Evolutionary conservation across 2,113 vertebrate species (phyloP), one percentile per base, ranked within the genome.

Genomic region (Gallinago media): DNA sequence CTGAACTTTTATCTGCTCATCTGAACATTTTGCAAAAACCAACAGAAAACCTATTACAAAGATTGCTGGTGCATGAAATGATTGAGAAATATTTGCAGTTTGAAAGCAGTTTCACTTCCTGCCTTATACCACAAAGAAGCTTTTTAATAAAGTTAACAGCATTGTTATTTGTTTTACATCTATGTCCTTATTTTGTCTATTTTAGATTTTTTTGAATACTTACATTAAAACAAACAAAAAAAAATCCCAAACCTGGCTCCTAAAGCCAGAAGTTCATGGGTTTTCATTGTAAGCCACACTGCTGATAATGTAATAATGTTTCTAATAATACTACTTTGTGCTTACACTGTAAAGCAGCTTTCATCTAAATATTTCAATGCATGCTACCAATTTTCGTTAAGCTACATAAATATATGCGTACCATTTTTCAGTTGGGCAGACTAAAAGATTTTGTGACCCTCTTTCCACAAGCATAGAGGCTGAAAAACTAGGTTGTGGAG

Each of bases 1-100:
- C 95, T 84, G 92, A 85, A 89, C 83, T 96, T 97, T 84, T 89
- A 91, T 90, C 95, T 92, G 85, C 76, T 92, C 87, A 95, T 96
- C 94, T 93, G 76, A 92, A 84, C 91, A 94, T 96, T 96, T 96
- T 97, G 86, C 88, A 82, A 95, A 92, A 96, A 92, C 85, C 92
- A 94, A 94, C 96, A 95, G 79, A 93, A 97, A 96, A 88, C 91
- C 94, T 95, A 93, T 95, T 94, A 97, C 96, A 97, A 97, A 95
- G 97, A 88, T 75, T 97, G 96, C 95, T 97, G 95, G 96, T 94
- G 96, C 97, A 95, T 97, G 95, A 96, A 95, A 96, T 96, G 98
- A 98, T 97, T 98, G 97, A 98, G 98, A 98, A 98, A 98, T 97
- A 96, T 97, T 96, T 98, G 98, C 97, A 98, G 96, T 97, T 98